Evolutionary conservation across 2,888 invertebrate species (phyloP), one percentile per base, ranked within the genome.

Genomic region (Tanypteryx hageni): DNA sequence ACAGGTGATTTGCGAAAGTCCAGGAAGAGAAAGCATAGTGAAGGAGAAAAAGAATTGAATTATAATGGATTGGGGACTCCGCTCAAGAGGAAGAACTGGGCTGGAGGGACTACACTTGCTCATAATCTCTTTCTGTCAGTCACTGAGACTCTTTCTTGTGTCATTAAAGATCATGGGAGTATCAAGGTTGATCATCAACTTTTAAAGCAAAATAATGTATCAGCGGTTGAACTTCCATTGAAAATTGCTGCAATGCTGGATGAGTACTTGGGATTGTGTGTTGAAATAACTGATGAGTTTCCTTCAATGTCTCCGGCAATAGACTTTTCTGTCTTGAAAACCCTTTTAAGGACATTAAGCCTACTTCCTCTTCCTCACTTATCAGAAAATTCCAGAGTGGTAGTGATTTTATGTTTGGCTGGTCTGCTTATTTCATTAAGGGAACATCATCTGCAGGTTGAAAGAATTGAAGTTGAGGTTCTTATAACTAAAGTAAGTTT

Each of bases 1-100:
- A 44, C 44, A 44, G 44, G 44, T 85, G 57, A 58, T 22, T 2
- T 57, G 58, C 9, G 16, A 14, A 61, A 89, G n/a, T n/a, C 64
- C 1, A 61, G 31, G n/a, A 89, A 89, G 56, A 89, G 89, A 22
- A 89, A 16, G 89, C 89, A 44, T 11, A 89, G 64, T 11, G 56
- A n/a, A 2, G 5, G 18, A 9, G 44, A n/a, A 11, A 64, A 68
- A n/a, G 27, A 64, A 8, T 14, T 61, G n/a, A 16, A 8, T 8
- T 44, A 56, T n/a, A 56, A 8, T 83, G 83, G n/a, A 13, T n/a
- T n/a, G 8, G 68, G 18, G 64, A 9, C 31, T 18, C 44, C 8
- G n/a, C 5, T n/a, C 18, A 76, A 76, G 76, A 76, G 9, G 76
- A 44, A 7, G 31, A 13, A 18, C 8, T 7, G 16, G 27, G 16